Conservation (phyloP, 2,888 invertebrate genomes). For the Cistogaster globosa region DNA sequence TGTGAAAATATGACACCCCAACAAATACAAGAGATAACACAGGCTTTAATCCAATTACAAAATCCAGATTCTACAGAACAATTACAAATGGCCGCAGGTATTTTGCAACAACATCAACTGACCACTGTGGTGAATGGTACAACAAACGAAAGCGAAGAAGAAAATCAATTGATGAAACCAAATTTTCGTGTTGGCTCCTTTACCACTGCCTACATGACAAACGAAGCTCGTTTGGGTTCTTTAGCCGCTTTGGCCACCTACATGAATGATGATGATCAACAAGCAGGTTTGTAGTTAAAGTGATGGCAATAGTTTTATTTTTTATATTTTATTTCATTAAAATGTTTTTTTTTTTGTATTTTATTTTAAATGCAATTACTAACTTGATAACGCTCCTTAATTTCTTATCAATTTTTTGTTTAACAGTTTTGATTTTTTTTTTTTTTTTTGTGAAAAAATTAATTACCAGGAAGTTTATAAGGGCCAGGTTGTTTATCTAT, state of each 20-base stretch:
- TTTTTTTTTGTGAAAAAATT: not conserved
- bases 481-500: not conserved
- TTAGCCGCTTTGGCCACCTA: slow-evolving; percentile 82
- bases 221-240: slow-evolving; percentile 81
- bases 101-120: slow-evolving; percentile 44
- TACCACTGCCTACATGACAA: slow-evolving; percentile 80
- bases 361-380: slow-evolving; percentile 9
- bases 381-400: slow-evolving; percentile 40
- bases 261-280: slow-evolving; percentile 80
- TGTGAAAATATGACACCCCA: slow-evolving; percentile 85
- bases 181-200: slow-evolving; percentile 87
- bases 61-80: slow-evolving; percentile 59
- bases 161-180: slow-evolving; percentile 84
- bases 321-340: not conserved
- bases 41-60: slow-evolving; percentile 81
- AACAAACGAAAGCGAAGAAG: slow-evolving; percentile 83
- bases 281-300: slow-evolving; percentile 76
- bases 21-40: slow-evolving; percentile 85
- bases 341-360: not conserved
- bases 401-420: slow-evolving; percentile 36
- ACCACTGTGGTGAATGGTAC: slow-evolving; percentile 38
- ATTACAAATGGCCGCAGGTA: slow-evolving; percentile 79
- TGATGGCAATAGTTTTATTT: no score
- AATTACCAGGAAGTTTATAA: slow-evolving; percentile 14
- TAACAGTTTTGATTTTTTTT: not conserved